A percentile compares a stretch with the other conserved stretches of the same genome.
Conservation (phyloP, 2,113 vertebrate genomes). For the Ophiodon elongatus region DNA sequence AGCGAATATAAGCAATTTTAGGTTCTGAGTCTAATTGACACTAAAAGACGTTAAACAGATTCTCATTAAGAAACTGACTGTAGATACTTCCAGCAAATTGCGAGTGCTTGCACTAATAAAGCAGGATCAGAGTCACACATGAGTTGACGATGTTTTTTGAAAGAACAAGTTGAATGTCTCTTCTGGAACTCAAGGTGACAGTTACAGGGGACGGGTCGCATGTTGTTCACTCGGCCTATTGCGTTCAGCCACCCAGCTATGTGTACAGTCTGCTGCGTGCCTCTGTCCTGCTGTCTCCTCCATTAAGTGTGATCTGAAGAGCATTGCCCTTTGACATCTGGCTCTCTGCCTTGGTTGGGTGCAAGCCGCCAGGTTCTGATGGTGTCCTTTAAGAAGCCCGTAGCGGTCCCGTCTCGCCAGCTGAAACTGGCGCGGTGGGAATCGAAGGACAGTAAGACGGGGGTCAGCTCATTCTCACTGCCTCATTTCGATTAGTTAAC, state of each 20-base stretch:
- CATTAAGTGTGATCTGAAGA: background rate
- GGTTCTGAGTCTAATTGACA: background rate
- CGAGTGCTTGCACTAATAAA: conserved; percentile 1
- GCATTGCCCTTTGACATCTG: conserved; percentile 19
- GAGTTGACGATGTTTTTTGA: background rate
- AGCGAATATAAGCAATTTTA: background rate
- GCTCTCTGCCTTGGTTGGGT: conserved; percentile 2
- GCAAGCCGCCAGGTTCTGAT: conserved; percentile 12
- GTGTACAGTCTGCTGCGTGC: conserved; percentile 18
- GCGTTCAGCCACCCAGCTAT: background rate
- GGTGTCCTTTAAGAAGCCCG: background rate
- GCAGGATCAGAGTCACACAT: background rate
- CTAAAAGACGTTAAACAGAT: conserved; percentile 13
- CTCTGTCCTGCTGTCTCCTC: background rate
- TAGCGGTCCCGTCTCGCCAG: background rate
- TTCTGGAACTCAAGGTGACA: background rate
- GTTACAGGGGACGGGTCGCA: background rate
- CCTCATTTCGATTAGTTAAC: background rate
- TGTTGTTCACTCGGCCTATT: background rate
- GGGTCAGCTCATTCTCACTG: background rate
- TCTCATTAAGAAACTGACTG: background rate
- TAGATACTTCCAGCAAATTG: background rate
- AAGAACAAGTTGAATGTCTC: background rate
- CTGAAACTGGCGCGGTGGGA: background rate
- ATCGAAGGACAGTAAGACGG: background rate